Conservation (phyloP, 2,797 vertebrate species). For the Thripadectes ignobilis region DNA sequence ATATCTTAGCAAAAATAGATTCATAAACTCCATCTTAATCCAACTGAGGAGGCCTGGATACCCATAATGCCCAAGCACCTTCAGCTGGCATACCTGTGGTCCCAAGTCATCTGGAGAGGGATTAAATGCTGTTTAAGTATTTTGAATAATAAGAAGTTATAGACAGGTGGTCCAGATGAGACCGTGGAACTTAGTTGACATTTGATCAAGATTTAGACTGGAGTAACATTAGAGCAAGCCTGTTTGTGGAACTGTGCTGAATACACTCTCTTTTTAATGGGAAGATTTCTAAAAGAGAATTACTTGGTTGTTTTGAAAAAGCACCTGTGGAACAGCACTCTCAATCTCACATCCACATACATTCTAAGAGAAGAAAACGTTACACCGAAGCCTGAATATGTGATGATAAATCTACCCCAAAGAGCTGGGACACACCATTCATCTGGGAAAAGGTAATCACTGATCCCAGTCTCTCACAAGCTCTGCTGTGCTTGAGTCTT, state of each 20-base stretch:
- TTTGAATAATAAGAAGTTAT: background rate
- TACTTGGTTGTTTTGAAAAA: background rate
- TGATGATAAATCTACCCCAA: background rate
- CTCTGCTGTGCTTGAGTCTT: background rate
- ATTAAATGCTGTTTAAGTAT: background rate
- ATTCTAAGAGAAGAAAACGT: background rate
- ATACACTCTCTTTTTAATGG: background rate
- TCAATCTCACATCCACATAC: background rate
- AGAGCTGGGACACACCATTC: background rate
- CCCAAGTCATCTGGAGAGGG: background rate
- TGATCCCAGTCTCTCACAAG: background rate
- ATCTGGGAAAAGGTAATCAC: background rate
- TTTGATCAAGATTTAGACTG: background rate
- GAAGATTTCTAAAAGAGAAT: background rate
- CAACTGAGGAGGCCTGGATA: background rate
- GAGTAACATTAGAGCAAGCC: accelerated
- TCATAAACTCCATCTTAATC: background rate
- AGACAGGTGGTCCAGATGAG: background rate
- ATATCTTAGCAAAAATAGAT: background rate
- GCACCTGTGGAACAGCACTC: background rate
- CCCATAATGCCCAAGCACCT: accelerated
- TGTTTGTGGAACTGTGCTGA: background rate
- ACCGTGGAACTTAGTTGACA: background rate
- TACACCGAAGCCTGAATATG: accelerated
- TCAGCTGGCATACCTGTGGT: background rate